phyloP scores from a whole-genome alignment of 2,797 vertebrate genomes.

The Chloroceryle amazona region DNA sequence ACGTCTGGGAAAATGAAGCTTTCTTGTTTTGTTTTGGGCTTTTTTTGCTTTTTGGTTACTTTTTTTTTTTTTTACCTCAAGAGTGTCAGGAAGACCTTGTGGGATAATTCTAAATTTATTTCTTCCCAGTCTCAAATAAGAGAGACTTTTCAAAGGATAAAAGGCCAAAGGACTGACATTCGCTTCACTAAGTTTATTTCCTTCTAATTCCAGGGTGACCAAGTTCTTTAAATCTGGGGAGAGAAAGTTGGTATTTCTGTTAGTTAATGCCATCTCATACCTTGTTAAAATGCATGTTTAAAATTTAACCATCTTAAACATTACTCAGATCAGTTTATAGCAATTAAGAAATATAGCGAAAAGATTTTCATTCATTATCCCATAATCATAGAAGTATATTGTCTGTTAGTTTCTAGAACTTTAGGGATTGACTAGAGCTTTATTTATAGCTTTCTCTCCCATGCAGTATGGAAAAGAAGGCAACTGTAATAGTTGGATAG shows the following conservation, averaged over 20 bases:
- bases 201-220: conserved; percentile 95
- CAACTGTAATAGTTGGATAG: not conserved
- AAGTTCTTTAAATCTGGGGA: conserved; percentile 87
- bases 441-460: not conserved
- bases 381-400: not conserved
- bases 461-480: not conserved
- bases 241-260: not conserved
- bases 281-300: not conserved
- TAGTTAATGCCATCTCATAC: not conserved
- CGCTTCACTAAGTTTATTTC: conserved; percentile 91
- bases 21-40: not conserved
- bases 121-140: conserved; percentile 90
- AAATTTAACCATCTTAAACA: not conserved
- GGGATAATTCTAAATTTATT: conserved; percentile 94
- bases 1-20: not conserved
- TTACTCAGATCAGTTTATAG: not conserved
- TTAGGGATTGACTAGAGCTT: not conserved
- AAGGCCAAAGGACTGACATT: conserved; percentile 90
- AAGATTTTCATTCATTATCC: not conserved
- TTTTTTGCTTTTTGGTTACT: not conserved
- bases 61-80: conserved; percentile 84
- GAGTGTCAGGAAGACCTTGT: conserved; percentile 89
- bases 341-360: not conserved
- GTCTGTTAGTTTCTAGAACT: not conserved
- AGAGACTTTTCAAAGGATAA: conserved; percentile 84